Evolutionary conservation across 2,888 invertebrate genomes (phyloP).

Genomic region (Laspeyria flexula): DNA sequence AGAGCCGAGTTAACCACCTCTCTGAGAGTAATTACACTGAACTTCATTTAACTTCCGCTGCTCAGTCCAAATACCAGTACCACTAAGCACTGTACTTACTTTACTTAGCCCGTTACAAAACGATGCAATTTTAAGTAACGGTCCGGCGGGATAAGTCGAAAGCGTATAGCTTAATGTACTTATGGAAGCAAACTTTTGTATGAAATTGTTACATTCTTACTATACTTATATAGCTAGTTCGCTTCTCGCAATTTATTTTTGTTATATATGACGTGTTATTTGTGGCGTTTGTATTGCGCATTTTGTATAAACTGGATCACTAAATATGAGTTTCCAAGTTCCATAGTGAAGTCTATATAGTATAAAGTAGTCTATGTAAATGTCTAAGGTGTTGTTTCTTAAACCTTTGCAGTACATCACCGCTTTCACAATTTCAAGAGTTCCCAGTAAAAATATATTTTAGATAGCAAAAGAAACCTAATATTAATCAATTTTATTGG

Average conservation of each 20-base stretch:
- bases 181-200: slow-evolving; percentile 46
- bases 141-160: slow-evolving; percentile 64
- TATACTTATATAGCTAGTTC: slow-evolving; percentile 24
- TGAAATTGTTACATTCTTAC: slow-evolving; percentile 34
- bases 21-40: slow-evolving; percentile 80
- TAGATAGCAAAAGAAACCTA: no score
- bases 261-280: no score
- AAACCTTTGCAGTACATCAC: no score
- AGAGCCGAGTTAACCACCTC: slow-evolving; percentile 74
- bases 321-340: no score
- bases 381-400: no score
- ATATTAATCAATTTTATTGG: no score
- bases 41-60: slow-evolving; percentile 83
- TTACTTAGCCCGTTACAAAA: slow-evolving; percentile 77
- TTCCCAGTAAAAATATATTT: no score
- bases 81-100: slow-evolving; percentile 79
- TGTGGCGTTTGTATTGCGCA: not conserved
- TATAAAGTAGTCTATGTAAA: no score
- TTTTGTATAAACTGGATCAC: no score
- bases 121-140: slow-evolving; percentile 79
- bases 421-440: no score
- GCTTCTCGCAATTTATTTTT: no score
- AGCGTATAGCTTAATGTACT: slow-evolving; percentile 60
- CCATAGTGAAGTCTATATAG: no score
- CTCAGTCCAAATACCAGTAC: slow-evolving; percentile 77